phyloP scores from a whole-genome alignment of 2,888 invertebrate genomes.

The Stenotaenia linearis region DNA sequence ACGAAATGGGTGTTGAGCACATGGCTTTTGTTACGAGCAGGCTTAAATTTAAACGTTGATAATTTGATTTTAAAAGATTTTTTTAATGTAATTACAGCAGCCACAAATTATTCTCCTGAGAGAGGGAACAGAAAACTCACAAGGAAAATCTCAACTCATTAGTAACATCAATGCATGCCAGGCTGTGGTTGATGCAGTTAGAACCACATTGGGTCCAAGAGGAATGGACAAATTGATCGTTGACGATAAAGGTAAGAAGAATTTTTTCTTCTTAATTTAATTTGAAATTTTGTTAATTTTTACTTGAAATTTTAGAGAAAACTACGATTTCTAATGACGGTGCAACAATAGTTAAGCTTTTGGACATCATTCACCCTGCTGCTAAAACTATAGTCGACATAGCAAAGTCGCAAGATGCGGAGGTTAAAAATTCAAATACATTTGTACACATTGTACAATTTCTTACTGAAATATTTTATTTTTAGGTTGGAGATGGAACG shows the following conservation, averaged over 20 bases:
- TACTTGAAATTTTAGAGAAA: constrained; percentile 52
- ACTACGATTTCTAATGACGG: constrained; percentile 99
- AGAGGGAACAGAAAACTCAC: constrained; percentile 94
- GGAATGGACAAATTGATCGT: constrained; percentile 99
- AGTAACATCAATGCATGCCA: constrained; percentile 98
- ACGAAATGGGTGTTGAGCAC: background rate
- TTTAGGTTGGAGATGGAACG: constrained; percentile 94
- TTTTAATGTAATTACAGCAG: constrained; percentile 56
- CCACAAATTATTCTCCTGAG: constrained; percentile 94
- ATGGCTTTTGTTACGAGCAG: background rate
- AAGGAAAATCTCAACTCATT: constrained; percentile 91
- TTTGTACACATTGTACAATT: background rate
- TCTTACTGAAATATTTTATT: constrained; percentile 9
- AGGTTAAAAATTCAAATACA: constrained; percentile 56
- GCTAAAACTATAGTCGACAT: constrained; percentile 97
- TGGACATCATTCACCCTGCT: constrained; percentile 97
- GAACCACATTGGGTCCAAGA: constrained; percentile 95
- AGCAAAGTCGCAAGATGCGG: constrained; percentile 97
- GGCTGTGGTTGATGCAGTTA: constrained; percentile 87
- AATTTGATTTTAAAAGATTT: background rate
- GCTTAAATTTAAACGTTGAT: background rate
- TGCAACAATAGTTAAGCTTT: constrained; percentile 95
- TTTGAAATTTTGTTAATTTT: background rate
- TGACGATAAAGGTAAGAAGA: constrained; percentile 61
- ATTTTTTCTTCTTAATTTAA: background rate